Conservation (phyloP, 2,113 vertebrate genomes). For the Cettia cetti region DNA sequence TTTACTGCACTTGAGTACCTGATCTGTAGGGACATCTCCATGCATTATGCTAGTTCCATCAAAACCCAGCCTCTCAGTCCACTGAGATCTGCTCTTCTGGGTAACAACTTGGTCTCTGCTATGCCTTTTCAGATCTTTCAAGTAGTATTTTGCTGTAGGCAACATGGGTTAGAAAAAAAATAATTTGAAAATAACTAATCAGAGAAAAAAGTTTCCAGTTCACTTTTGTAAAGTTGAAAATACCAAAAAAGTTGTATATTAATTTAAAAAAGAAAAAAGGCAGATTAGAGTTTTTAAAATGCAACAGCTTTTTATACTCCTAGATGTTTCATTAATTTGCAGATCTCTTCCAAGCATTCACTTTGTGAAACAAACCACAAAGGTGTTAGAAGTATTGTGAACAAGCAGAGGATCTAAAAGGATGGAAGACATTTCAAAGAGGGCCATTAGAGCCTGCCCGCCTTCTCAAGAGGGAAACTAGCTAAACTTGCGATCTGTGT, state of each 20-base stretch:
- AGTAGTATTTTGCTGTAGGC: neutral
- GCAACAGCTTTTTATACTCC: neutral
- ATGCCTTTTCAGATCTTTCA: neutral
- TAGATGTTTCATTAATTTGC: neutral
- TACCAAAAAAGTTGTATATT: neutral
- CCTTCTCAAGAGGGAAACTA: neutral
- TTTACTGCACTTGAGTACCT: neutral
- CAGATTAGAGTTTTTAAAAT: neutral
- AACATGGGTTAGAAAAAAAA: neutral
- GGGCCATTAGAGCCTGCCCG: neutral
- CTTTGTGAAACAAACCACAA: neutral
- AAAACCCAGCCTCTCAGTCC: neutral
- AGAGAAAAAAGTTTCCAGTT: neutral
- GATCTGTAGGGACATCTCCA: neutral
- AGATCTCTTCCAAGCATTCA: neutral
- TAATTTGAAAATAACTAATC: neutral
- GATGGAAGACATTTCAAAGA: neutral
- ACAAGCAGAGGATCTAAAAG: neutral
- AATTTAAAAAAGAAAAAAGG: neutral
- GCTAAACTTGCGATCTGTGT: neutral
- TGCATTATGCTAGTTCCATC: neutral
- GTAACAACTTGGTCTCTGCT: neutral
- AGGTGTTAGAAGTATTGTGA: neutral
- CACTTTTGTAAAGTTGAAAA: neutral
- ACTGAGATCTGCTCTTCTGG: neutral